These are phyloP conservation scores for Drosophila truncata DNA, from an alignment of 1,140 invertebrate species.

Conservation along the genomic window DNA sequence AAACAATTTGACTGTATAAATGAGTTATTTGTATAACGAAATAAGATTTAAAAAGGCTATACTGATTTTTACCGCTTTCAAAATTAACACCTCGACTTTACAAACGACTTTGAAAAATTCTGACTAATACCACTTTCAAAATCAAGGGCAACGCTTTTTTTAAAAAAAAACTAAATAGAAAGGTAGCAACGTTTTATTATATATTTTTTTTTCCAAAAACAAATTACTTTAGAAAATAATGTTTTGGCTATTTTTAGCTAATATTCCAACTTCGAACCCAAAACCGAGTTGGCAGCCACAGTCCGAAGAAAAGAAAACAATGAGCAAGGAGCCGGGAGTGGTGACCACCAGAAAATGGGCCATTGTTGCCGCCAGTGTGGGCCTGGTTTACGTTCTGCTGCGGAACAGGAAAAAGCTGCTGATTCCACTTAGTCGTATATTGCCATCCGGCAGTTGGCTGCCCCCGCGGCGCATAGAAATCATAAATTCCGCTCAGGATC, in stretches of 20 bases:
- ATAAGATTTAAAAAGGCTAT: no score
- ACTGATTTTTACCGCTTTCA: no score
- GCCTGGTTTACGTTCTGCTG: conserved; percentile 60
- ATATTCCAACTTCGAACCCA: not conserved
- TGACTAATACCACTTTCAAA: no score
- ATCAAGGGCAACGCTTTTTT: no score
- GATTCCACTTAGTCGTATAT: conserved; percentile 16
- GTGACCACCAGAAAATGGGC: conserved; percentile 37
- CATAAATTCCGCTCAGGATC: conserved; percentile 53
- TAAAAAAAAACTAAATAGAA: no score
- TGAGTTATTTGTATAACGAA: no score
- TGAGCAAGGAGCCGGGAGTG: conserved; percentile 17
- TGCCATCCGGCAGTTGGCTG: not conserved
- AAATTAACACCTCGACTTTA: no score
- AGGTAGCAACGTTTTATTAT: no score
- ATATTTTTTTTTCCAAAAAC: not conserved
- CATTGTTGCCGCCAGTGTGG: conserved; percentile 56
- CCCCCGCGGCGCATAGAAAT: conserved; percentile 55
- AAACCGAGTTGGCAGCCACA: conserved; percentile 1
- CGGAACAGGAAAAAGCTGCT: conserved; percentile 45
- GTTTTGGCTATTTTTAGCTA: not conserved
- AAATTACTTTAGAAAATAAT: not conserved
- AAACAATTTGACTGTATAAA: no score
- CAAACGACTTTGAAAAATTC: no score
- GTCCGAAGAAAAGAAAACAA: conserved; percentile 12